phyloP scores from a whole-genome alignment of 92 coral and sea anemone species.

The Paramuricea clavata region DNA sequence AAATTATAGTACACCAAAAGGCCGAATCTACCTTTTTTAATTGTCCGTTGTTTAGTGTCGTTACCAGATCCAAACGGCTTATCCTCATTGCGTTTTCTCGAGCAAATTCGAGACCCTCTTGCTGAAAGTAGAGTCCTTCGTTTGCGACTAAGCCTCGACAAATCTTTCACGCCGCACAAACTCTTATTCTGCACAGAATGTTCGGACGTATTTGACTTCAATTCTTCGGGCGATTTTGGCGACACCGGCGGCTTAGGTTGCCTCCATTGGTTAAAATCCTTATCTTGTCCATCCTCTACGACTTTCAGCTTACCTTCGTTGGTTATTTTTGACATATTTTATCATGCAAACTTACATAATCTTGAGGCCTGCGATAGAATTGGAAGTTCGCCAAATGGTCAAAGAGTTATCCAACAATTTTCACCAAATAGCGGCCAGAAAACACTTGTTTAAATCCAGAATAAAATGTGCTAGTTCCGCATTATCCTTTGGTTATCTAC shows the following conservation, averaged over 20 bases:
- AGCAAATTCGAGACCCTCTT: conserved; percentile 16
- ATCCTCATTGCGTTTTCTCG: conserved; percentile 31
- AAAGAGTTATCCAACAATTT: not conserved
- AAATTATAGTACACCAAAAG: not conserved
- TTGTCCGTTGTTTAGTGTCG: conserved; percentile 20
- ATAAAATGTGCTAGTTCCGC: not conserved
- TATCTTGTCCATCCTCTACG: conserved; percentile 1
- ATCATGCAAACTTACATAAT: conserved; percentile 3
- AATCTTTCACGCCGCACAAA: conserved; percentile 43
- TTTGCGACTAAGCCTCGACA: conserved; percentile 44
- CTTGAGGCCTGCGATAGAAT: not conserved
- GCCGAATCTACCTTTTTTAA: conserved; percentile 14
- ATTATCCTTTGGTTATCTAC: not conserved
- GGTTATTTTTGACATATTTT: conserved; percentile 21
- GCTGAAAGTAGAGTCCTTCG: conserved; percentile 10
- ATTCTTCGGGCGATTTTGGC: conserved; percentile 90
- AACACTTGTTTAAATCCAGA: not conserved
- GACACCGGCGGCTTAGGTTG: conserved; percentile 76
- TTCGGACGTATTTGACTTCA: conserved; percentile 40
- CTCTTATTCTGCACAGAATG: conserved; percentile 11
- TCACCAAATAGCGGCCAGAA: not conserved
- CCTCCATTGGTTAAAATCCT: conserved; percentile 36
- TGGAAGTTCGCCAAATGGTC: conserved; percentile 3
- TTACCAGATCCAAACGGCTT: not conserved
- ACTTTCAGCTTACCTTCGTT: not conserved